Evolutionary conservation across 2,797 vertebrate species (phyloP).

Genomic region (Sebastes itinus): DNA sequence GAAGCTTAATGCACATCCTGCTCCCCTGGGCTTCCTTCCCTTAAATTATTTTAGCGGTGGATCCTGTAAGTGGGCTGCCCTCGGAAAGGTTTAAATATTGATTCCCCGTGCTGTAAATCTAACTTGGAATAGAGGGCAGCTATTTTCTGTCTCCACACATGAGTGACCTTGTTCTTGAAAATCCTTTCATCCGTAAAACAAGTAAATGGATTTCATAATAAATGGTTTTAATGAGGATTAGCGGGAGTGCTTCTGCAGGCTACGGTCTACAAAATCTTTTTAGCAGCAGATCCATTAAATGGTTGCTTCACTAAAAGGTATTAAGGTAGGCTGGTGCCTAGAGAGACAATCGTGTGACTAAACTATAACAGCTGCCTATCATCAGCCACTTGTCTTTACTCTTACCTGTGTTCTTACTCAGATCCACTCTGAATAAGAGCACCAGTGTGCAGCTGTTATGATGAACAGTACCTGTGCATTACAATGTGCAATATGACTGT

Average conservation of each 20-base stretch:
- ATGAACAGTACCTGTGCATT: background rate
- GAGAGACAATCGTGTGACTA: background rate
- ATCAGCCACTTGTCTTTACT: background rate
- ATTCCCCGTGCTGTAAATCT: constrained; percentile 38
- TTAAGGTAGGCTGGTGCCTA: background rate
- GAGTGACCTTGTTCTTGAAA: constrained; percentile 1
- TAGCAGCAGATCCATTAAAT: background rate
- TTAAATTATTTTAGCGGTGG: constrained; percentile 54
- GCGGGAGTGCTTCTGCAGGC: background rate
- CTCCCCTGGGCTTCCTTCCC: constrained; percentile 32
- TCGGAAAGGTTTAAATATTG: constrained; percentile 60
- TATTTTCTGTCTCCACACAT: constrained; percentile 15
- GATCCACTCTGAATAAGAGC: background rate
- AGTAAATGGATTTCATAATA: constrained; percentile 20
- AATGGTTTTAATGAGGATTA: constrained; percentile 19
- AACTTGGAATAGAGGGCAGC: background rate
- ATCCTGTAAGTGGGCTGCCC: constrained; percentile 53
- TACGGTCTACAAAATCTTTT: constrained; percentile 1
- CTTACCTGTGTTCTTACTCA: background rate
- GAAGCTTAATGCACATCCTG: constrained; percentile 53
- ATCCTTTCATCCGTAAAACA: constrained; percentile 10
- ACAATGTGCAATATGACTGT: background rate
- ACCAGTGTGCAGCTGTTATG: background rate
- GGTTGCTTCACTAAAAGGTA: background rate
- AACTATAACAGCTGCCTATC: background rate